These are phyloP conservation scores for Syngnathus rostellatus DNA, from an alignment of 2,797 vertebrate genomes.

Conservation along the genomic window DNA sequence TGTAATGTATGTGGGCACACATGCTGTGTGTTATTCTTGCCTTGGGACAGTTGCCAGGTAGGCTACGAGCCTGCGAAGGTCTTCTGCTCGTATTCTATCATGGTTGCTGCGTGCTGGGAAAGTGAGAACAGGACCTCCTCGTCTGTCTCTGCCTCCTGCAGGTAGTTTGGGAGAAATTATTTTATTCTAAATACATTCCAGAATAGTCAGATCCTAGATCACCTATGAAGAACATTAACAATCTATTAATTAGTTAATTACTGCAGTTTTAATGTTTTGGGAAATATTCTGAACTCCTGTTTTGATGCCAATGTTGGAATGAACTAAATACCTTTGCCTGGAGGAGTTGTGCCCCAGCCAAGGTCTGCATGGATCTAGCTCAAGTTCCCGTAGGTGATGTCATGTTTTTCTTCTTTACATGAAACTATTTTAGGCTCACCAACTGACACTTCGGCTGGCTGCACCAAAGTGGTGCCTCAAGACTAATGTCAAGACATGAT, in stretches of 20 bases:
- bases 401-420: neutral
- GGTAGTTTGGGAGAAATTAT: neutral
- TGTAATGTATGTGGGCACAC: neutral
- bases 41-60: slow-evolving; percentile 95
- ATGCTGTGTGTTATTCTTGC: slow-evolving; percentile 52
- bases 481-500: neutral
- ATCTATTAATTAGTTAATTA: neutral
- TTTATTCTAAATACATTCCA: neutral
- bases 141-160: slow-evolving; percentile 92
- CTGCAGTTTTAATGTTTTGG: neutral
- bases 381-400: neutral
- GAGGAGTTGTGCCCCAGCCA: neutral
- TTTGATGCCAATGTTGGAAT: neutral
- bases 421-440: neutral
- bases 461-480: neutral
- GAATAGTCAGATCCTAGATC: neutral
- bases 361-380: neutral
- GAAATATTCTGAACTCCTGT: neutral
- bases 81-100: slow-evolving; percentile 97
- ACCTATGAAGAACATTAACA: neutral
- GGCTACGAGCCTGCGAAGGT: slow-evolving; percentile 89
- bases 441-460: neutral
- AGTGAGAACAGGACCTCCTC: slow-evolving; percentile 92
- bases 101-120: slow-evolving; percentile 98
- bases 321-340: neutral